Evolutionary conservation across 1,140 invertebrate genomes (phyloP), one percentile per base, ranked within the genome.

Genomic region (Pachypsylla venusta): DNA sequence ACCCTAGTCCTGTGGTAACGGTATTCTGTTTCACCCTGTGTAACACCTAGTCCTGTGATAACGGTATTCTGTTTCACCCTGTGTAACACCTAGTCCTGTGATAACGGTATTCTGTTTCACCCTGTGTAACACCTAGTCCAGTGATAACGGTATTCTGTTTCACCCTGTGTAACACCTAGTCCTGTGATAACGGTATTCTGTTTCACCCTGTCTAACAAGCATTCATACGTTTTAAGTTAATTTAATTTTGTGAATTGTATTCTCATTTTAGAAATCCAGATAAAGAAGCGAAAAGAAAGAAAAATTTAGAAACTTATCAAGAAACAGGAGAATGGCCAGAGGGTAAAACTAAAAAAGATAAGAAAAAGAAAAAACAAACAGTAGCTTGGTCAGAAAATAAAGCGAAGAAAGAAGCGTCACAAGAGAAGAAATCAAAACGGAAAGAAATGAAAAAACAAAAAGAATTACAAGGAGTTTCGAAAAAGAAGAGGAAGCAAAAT

Each of bases 301-400:
- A 81, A 67, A 91, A 91, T 71, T 72, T 91, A 20, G 73, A 81
- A 61, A 73, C 77, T 5, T 91, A 80, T 68, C 74, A 77, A 69
- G 76, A 82, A 67, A 89, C 86, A 1, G 89, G 89, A 7, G 59
- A 73, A 58, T 92, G 89, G 87, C 87, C 87, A 0, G 74, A 77
- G 1, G 79, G 79, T 60, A 80, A 81, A 65, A 77, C 73, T 59
- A 48, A 48, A n/a, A 22, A 22, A n/a, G 78, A 75, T 62, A 80
- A 79, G 69, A 78, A 76, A 67, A 60, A 65, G 60, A 56, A 62
- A 24, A 57, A 59, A 56, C 73, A 81, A 71, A 81, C 81, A 1
- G 76, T 83, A 68, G 71, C 90, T 0, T 94, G 91, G 90, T 85
- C 88, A 22, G 77, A 84, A 66, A 74, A 82, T 0, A 92, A 89